Conservation (phyloP, 2,113 vertebrate species). For the Helogale parvula region DNA sequence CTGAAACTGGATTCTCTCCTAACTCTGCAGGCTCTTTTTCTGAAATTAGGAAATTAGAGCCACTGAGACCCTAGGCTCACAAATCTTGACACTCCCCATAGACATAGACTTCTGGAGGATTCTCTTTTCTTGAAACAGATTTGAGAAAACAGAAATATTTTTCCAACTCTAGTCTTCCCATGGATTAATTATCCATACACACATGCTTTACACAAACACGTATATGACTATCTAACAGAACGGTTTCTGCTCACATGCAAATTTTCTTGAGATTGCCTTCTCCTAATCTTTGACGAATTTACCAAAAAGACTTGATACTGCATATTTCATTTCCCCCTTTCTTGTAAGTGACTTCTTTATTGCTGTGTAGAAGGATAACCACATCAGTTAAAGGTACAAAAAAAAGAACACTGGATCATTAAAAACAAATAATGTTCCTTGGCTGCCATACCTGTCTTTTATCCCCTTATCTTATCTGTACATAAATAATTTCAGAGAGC, state of each 20-base stretch:
- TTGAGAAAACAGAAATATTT: neutral
- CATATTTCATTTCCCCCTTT: neutral
- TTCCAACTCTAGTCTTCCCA: neutral
- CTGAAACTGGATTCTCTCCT: neutral
- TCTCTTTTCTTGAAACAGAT: neutral
- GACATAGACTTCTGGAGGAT: neutral
- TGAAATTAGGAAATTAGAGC: neutral
- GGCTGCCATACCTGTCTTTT: neutral
- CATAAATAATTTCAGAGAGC: constrained; percentile 16
- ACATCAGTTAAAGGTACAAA: neutral
- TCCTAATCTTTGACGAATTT: neutral
- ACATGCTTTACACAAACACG: neutral
- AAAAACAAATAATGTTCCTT: neutral
- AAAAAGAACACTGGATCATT: neutral
- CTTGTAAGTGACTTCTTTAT: neutral
- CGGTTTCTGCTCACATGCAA: neutral
- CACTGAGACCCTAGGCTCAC: neutral
- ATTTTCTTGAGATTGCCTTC: neutral
- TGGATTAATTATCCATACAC: neutral
- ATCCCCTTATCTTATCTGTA: neutral
- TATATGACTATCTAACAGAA: neutral
- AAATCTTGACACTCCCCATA: neutral
- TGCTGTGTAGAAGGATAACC: neutral
- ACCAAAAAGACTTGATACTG: neutral
- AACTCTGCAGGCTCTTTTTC: neutral